These are phyloP conservation scores for Siderastrea siderea DNA, from an alignment of 92 coral and sea anemone genomes.

Conservation along the genomic window DNA sequence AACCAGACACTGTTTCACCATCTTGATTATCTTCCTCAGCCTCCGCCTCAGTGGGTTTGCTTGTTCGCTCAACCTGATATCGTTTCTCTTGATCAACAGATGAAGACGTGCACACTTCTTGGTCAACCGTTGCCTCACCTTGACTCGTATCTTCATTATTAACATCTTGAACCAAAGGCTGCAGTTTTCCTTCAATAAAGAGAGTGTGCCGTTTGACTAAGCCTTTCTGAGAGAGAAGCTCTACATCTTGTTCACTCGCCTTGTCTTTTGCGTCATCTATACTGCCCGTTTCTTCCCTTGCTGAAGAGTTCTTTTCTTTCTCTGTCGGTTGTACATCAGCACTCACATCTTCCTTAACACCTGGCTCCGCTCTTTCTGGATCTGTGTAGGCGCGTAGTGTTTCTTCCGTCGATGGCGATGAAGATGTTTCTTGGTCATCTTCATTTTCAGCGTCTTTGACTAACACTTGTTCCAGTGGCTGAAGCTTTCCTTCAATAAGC, in stretches of 20 bases:
- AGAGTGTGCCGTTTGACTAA: slow-evolving; percentile 65
- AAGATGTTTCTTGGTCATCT: background rate
- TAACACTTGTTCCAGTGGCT: slow-evolving; percentile 23
- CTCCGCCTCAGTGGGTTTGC: background rate
- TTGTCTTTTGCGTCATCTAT: background rate
- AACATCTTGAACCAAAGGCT: background rate
- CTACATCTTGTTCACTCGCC: background rate
- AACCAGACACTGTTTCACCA: slow-evolving; percentile 40
- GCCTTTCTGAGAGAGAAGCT: slow-evolving; percentile 36
- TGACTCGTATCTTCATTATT: background rate
- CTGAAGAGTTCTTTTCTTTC: background rate
- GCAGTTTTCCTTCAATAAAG: slow-evolving; percentile 54
- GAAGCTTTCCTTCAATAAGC: slow-evolving; percentile 57
- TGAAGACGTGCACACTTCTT: background rate
- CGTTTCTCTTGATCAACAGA: background rate
- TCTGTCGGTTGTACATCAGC: background rate
- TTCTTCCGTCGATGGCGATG: background rate
- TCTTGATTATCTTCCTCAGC: slow-evolving; percentile 17
- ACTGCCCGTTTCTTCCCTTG: background rate
- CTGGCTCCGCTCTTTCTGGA: background rate
- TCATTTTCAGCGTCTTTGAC: background rate
- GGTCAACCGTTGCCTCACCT: background rate
- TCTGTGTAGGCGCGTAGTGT: background rate
- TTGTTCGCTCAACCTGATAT: slow-evolving; percentile 30
- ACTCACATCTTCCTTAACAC: background rate